phyloP scores from a whole-genome alignment of 2,797 vertebrate genomes.

The Parambassis ranga region DNA sequence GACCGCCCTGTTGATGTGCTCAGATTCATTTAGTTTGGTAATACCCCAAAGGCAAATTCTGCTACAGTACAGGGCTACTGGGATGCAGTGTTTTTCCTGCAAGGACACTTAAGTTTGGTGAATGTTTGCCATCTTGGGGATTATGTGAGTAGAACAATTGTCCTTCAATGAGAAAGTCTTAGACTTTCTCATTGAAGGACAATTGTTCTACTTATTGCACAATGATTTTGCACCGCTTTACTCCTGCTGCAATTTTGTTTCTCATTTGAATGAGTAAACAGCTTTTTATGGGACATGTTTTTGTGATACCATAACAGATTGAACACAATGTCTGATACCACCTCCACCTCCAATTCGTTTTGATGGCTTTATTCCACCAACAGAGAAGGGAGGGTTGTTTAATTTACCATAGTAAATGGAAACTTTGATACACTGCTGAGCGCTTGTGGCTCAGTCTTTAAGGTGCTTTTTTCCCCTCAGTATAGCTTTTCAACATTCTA shows the following conservation, averaged over 20 bases:
- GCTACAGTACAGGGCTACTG: conserved; percentile 15
- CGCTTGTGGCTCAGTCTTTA: not conserved
- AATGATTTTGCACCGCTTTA: conserved; percentile 22
- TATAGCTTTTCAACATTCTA: not conserved
- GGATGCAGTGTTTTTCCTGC: conserved; percentile 43
- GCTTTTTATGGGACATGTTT: not conserved
- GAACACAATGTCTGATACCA: not conserved
- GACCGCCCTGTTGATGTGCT: conserved; percentile 7
- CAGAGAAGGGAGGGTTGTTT: not conserved
- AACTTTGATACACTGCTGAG: not conserved
- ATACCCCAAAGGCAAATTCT: conserved; percentile 37
- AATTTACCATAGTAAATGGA: not conserved
- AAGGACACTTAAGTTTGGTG: conserved; percentile 46
- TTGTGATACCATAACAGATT: not conserved
- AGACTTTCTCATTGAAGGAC: conserved; percentile 50
- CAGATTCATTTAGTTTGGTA: conserved; percentile 35
- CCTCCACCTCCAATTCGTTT: not conserved
- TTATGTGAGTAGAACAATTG: conserved; percentile 59
- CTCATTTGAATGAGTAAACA: conserved; percentile 9
- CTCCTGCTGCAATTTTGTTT: conserved; percentile 32
- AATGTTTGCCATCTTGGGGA: conserved; percentile 53
- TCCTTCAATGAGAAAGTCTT: too few relatives aligned
- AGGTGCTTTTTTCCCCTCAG: not conserved
- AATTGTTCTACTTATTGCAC: conserved; percentile 31
- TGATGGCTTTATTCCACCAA: not conserved